Percentiles rank a stretch among this genome's conserved stretches.
phyloP scores from a whole-genome alignment of 2,888 invertebrate genomes.

The Falcaria lacertinaria region DNA sequence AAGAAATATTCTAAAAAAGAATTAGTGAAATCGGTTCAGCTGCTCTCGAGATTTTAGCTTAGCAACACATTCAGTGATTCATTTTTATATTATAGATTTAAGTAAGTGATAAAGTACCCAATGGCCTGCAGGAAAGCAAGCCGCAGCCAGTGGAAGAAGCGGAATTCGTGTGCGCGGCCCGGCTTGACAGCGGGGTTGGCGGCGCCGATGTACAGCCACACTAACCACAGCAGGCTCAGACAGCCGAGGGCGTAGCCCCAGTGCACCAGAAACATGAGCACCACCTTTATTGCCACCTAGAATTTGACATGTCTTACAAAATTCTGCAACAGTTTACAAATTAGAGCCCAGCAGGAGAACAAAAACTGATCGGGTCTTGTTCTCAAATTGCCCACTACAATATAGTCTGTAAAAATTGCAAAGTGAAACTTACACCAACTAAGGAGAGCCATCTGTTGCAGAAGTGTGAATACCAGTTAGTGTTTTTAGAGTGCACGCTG shows the following conservation, averaged over 20 bases:
- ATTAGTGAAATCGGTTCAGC: too few relatives aligned
- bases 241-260: conserved; percentile 95
- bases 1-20: too few relatives aligned
- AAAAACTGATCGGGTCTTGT: too few relatives aligned
- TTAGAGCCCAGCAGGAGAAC: too few relatives aligned
- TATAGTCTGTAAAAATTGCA: neutral
- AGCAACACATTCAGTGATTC: too few relatives aligned
- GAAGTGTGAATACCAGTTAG: conserved; percentile 96
- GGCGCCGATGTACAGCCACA: conserved; percentile 97
- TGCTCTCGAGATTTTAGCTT: too few relatives aligned
- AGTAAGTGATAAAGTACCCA: conserved; percentile 83
- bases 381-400: too few relatives aligned
- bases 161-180: conserved; percentile 91
- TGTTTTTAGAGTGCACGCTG: conserved; percentile 92
- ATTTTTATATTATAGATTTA: too few relatives aligned
- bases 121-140: conserved; percentile 85
- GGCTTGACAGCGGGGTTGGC: conserved; percentile 97
- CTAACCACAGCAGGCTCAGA: conserved; percentile 87
- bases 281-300: conserved; percentile 91
- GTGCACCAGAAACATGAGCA: conserved; percentile 95
- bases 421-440: conserved; percentile 85
- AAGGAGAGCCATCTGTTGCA: conserved; percentile 97
- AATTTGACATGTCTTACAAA: too few relatives aligned
- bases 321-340: too few relatives aligned
- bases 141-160: conserved; percentile 89